phyloP scores from a whole-genome alignment of 2,888 invertebrate genomes.

The Andricus curvator region DNA sequence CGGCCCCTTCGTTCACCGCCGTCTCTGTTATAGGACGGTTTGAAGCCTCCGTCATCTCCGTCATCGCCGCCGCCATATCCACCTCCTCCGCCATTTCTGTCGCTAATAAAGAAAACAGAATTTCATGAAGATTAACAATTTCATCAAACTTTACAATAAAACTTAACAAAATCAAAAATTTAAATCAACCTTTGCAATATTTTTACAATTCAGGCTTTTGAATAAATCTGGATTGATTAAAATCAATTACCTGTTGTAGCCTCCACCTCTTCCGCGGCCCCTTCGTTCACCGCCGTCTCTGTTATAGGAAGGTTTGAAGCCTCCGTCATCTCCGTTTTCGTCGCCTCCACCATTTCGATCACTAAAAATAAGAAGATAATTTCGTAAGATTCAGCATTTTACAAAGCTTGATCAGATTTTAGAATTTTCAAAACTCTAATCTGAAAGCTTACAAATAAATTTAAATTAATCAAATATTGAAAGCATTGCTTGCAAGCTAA shows the following conservation, averaged over 20 bases:
- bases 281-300: slow-evolving; percentile 48
- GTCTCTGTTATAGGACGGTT: slow-evolving; percentile 47
- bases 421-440: not conserved
- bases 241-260: slow-evolving; percentile 31
- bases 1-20: slow-evolving; percentile 45
- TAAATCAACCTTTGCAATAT: no score
- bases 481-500: not conserved
- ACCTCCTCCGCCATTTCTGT: slow-evolving; percentile 47
- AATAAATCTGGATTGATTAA: not conserved
- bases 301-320: slow-evolving; percentile 47
- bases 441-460: not conserved
- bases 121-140: no score
- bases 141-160: no score
- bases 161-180: no score
- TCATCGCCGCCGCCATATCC: slow-evolving; percentile 42
- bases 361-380: not conserved
- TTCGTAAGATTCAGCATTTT: not conserved
- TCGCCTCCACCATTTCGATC: slow-evolving; percentile 49
- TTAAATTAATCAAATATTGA: not conserved
- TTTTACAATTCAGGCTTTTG: no score
- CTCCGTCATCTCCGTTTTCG: slow-evolving; percentile 43
- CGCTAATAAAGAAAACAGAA: not conserved
- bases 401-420: not conserved
- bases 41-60: slow-evolving; percentile 55
- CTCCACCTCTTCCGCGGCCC: slow-evolving; percentile 45